phyloP scores from a whole-genome alignment of 2,888 invertebrate genomes.

The Hoplodrina ambigua region DNA sequence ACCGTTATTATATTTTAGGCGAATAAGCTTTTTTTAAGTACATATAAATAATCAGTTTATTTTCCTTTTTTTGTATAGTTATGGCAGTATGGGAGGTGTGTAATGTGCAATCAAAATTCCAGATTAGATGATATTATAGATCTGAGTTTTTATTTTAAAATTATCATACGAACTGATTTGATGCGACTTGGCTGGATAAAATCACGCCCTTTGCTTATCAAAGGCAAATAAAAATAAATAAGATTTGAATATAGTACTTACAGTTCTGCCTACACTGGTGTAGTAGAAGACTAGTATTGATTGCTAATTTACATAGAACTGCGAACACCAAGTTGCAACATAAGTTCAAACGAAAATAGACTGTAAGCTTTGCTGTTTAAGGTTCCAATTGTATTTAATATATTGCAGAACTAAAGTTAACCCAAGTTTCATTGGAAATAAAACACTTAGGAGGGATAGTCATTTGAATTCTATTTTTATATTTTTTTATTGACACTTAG shows the following conservation, averaged over 20 bases:
- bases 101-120: conserved; percentile 80
- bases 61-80: conserved; percentile 58
- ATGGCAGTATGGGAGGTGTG: conserved; percentile 67
- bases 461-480: conserved; percentile 30
- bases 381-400: conserved; percentile 48
- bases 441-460: background rate
- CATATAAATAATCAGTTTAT: conserved; percentile 61
- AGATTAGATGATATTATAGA: conserved; percentile 65
- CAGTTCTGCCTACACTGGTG: conserved; percentile 11
- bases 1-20: conserved; percentile 53
- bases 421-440: conserved; percentile 1
- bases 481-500: conserved; percentile 28
- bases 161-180: conserved; percentile 10
- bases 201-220: background rate
- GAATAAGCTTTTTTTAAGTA: conserved; percentile 64
- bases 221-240: background rate
- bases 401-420: conserved; percentile 26
- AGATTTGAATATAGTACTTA: conserved; percentile 15
- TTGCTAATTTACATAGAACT: conserved; percentile 16
- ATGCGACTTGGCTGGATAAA: conserved; percentile 36
- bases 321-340: conserved; percentile 39
- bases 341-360: conserved; percentile 32
- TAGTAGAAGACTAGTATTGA: conserved; percentile 24
- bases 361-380: conserved; percentile 52
- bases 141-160: conserved; percentile 66